Percentiles rank a stretch among this genome's conserved stretches.
phyloP scores from a whole-genome alignment of 2,797 vertebrate genomes.

The Rhynchotus rufescens region DNA sequence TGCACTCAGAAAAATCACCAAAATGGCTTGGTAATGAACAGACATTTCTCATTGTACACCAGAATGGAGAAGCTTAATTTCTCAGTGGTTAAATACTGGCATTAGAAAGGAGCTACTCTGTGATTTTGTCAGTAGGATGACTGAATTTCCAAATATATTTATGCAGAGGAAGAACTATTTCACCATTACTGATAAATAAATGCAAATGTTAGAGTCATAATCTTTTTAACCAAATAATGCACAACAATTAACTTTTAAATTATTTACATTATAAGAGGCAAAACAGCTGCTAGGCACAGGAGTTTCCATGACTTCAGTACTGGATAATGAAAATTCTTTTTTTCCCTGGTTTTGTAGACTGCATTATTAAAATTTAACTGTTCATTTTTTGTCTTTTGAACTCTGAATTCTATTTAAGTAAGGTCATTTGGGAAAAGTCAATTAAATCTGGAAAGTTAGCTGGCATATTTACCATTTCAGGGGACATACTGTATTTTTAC shows the following conservation, averaged over 20 bases:
- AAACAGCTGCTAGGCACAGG: conserved; percentile 25
- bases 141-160: conserved; percentile 47
- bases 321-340: conserved; percentile 40
- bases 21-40: conserved; percentile 42
- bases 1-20: conserved; percentile 36
- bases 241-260: conserved; percentile 69
- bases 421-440: conserved; percentile 43
- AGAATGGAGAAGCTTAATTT: conserved; percentile 20
- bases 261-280: conserved; percentile 63
- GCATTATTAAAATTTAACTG: conserved; percentile 51
- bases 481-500: not conserved
- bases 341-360: not conserved
- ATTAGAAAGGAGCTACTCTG: not conserved
- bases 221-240: conserved; percentile 61
- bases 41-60: conserved; percentile 12
- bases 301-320: conserved; percentile 51
- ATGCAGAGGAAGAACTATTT: conserved; percentile 23
- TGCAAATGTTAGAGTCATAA: conserved; percentile 50
- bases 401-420: conserved; percentile 53
- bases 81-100: not conserved
- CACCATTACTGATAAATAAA: conserved; percentile 52
- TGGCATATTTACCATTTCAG: conserved; percentile 32
- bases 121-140: conserved; percentile 53
- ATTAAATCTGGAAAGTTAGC: conserved; percentile 27
- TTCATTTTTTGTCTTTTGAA: conserved; percentile 11